These are phyloP conservation scores for Distichodus sexfasciatus DNA, from an alignment of 2,797 vertebrate genomes.

Conservation along the genomic window DNA sequence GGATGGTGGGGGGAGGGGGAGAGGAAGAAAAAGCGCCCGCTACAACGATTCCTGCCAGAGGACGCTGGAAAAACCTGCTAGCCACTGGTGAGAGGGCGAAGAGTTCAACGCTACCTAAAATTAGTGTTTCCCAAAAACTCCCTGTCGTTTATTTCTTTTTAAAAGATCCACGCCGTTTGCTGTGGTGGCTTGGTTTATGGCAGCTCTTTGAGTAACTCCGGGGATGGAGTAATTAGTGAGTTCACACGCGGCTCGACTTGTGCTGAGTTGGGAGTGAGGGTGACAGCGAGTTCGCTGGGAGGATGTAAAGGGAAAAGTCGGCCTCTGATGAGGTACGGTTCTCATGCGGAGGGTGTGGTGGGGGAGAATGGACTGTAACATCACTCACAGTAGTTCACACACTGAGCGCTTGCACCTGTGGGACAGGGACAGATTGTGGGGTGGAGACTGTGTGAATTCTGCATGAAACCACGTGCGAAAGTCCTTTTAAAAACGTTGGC, in stretches of 20 bases:
- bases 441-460: constrained; percentile 69
- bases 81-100: constrained; percentile 58
- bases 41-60: constrained; percentile 34
- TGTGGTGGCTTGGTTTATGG: constrained; percentile 55
- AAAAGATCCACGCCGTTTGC: constrained; percentile 18
- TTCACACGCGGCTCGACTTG: constrained; percentile 58
- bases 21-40: too few species aligned
- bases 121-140: constrained; percentile 55
- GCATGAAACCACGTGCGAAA: constrained; percentile 54
- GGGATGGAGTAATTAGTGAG: constrained; percentile 67
- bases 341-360: constrained; percentile 64
- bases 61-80: constrained; percentile 6
- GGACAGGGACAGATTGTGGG: constrained; percentile 51
- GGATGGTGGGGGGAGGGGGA: too few species aligned
- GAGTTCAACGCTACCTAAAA: constrained; percentile 58
- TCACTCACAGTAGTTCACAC: constrained; percentile 24
- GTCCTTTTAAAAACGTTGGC: constrained; percentile 16
- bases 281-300: constrained; percentile 68
- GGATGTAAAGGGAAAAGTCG: too few species aligned
- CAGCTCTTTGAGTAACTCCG: constrained; percentile 46
- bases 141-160: constrained; percentile 42
- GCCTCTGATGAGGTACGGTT: constrained; percentile 60
- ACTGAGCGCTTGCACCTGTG: constrained; percentile 62
- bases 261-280: constrained; percentile 58
- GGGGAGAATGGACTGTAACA: constrained; percentile 32